phyloP scores from a whole-genome alignment of 2,888 invertebrate species.

The Amorpha juglandis region DNA sequence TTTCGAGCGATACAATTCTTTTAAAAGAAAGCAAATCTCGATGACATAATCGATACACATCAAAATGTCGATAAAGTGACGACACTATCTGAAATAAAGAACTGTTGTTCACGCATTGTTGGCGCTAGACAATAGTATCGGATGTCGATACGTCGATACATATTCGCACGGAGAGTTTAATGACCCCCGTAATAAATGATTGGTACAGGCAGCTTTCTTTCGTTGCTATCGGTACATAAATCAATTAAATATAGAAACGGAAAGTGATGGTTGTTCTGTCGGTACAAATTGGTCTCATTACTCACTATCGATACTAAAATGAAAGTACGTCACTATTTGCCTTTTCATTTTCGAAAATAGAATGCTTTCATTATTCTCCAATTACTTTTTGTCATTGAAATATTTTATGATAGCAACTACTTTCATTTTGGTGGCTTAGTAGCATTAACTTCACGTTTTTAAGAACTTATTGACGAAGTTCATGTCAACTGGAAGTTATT shows the following conservation, averaged over 20 bases:
- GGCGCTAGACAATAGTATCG: conserved; percentile 41
- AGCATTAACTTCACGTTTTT: too few relatives aligned
- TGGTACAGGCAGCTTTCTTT: conserved; percentile 47
- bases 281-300: conserved; percentile 48
- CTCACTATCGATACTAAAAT: conserved; percentile 33
- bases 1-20: background rate
- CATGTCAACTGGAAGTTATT: too few relatives aligned
- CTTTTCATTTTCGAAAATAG: conserved; percentile 2
- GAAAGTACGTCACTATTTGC: conserved; percentile 15
- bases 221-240: conserved; percentile 64
- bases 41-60: conserved; percentile 25
- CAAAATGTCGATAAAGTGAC: conserved; percentile 36
- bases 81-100: conserved; percentile 52
- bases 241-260: conserved; percentile 69
- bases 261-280: conserved; percentile 54
- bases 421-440: too few relatives aligned
- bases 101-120: conserved; percentile 39
- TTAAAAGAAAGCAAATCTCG: conserved; percentile 11
- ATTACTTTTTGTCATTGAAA: background rate
- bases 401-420: background rate
- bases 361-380: too few relatives aligned
- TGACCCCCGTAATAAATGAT: conserved; percentile 36
- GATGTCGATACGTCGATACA: conserved; percentile 28
- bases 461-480: too few relatives aligned
- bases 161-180: conserved; percentile 56